Evolutionary conservation across 2,113 vertebrate species (phyloP).

Genomic region (Salvelinus sp.): DNA sequence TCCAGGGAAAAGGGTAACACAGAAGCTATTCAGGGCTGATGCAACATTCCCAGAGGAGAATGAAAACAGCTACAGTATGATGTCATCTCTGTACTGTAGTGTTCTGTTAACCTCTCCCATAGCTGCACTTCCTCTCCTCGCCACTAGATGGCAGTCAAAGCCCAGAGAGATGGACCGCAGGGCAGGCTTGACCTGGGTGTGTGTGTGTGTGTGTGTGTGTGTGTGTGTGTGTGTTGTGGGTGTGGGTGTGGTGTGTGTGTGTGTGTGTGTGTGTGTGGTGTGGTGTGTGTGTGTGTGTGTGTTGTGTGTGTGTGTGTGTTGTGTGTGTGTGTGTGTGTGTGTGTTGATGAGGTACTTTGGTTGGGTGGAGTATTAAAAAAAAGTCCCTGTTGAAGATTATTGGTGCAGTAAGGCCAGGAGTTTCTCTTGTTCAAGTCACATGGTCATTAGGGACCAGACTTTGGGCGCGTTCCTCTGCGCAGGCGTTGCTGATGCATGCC

Average conservation of each 20-base stretch:
- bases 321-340: neutral
- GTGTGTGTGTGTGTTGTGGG: neutral
- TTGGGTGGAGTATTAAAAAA: no score
- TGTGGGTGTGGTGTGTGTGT: neutral
- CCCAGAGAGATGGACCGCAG: neutral
- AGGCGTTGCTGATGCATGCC: no score
- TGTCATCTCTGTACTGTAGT: no score
- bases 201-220: no score
- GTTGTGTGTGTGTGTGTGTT: no score
- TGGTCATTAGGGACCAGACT: no score
- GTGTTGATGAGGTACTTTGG: neutral
- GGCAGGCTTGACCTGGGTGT: neutral
- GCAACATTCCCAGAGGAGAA: conserved; percentile 4
- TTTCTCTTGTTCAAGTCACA: no score
- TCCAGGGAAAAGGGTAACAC: neutral
- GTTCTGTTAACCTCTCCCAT: no score
- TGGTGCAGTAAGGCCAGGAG: no score
- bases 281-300: neutral
- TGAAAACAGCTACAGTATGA: neutral
- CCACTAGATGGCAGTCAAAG: conserved; percentile 15
- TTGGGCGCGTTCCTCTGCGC: no score
- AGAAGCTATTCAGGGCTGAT: neutral
- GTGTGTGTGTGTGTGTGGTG: neutral
- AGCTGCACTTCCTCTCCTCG: no score
- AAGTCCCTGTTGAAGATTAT: no score